phyloP scores from a whole-genome alignment of 2,797 vertebrate genomes.

The Fistularia commersonii region DNA sequence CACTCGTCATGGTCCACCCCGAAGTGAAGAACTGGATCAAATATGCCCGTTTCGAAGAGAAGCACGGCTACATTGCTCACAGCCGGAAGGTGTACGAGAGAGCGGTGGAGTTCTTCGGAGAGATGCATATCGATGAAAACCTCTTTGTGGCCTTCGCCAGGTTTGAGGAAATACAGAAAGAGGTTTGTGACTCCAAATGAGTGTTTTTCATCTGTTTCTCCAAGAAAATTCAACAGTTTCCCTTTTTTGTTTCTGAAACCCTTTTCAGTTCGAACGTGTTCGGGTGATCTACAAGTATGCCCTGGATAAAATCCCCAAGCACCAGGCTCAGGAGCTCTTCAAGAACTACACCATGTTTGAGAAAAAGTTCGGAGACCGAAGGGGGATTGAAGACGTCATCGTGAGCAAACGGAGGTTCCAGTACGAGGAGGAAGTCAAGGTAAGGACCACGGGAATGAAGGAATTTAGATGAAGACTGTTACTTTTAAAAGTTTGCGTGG shows the following conservation, averaged over 20 bases:
- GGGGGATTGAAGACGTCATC: conserved; percentile 97
- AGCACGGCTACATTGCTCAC: conserved; percentile 89
- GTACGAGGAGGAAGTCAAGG: conserved; percentile 98
- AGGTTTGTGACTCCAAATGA: conserved; percentile 65
- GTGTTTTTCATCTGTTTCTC: no score
- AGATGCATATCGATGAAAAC: conserved; percentile 88
- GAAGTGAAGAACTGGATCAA: conserved; percentile 99
- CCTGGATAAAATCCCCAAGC: conserved; percentile 92
- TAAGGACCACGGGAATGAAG: not conserved
- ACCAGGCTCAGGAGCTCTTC: conserved; percentile 94
- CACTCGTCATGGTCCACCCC: conserved; percentile 93
- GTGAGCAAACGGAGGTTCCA: conserved; percentile 96
- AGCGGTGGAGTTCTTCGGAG: conserved; percentile 93
- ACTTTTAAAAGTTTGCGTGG: no score
- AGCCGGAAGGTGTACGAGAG: conserved; percentile 90
- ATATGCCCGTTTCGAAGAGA: conserved; percentile 96
- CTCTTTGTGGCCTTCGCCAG: conserved; percentile 94
- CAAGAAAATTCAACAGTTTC: not conserved
- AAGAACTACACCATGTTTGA: conserved; percentile 98
- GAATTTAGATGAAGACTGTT: no score
- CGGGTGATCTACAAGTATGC: conserved; percentile 97
- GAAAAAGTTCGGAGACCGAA: conserved; percentile 95
- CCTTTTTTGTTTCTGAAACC: not conserved
- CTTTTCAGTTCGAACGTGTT: conserved; percentile 89
- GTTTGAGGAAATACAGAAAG: conserved; percentile 97